Base-by-base conservation (phyloP, 2,797 vertebrate species). In the Falco concolor region DNA sequence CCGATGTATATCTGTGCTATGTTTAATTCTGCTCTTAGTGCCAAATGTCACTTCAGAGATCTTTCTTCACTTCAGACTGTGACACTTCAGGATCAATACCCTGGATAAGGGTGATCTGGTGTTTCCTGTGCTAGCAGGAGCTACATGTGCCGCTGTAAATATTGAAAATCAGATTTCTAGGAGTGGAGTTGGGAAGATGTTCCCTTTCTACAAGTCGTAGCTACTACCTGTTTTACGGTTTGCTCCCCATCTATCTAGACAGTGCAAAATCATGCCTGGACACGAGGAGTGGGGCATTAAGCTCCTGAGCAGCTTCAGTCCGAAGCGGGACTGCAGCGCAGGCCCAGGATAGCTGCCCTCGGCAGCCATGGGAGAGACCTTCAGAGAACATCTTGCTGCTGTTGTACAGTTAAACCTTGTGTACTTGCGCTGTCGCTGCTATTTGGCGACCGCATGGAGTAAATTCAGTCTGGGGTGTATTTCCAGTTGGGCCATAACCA, bases 251-350 rank as follows among this genome's bases (percentile, higher is more conserved):
- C 34, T 42, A 42, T 34, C 17, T 6, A 38, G 19, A 13, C 23
- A 53, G 32, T 15, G 44, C 42, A 61, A 28, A 79, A 25, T 44
- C 18, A 12, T 9, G 34, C 5, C 34, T 49, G 54, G 54, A 22
- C 19, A 7, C 3, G 28, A 52, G 42, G n/a, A 2, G 18, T 1
- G 50, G 40, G 50, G 27, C 21, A 32, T 13, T 8, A 40, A 56
- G n/a, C 40, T 75, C 22, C 36, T 2, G 18, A 47, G 45, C 8
- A 18, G 25, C 5, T 4, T 65, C 20, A 13, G 34, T 20, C 32
- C 15, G 15, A n/a, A 17, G 4, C 1, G 9, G 40, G 50, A 12
- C 23, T 12, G 53, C 0, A 10, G 45, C 21, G 12, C 1, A 0
- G 44, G 50, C 36, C 45, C 40, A 10, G 40, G 45, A 5, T 19